Evolutionary conservation across 2,888 invertebrate species (phyloP), one percentile per base, ranked within the genome.

Genomic region (Augiades crinisus): DNA sequence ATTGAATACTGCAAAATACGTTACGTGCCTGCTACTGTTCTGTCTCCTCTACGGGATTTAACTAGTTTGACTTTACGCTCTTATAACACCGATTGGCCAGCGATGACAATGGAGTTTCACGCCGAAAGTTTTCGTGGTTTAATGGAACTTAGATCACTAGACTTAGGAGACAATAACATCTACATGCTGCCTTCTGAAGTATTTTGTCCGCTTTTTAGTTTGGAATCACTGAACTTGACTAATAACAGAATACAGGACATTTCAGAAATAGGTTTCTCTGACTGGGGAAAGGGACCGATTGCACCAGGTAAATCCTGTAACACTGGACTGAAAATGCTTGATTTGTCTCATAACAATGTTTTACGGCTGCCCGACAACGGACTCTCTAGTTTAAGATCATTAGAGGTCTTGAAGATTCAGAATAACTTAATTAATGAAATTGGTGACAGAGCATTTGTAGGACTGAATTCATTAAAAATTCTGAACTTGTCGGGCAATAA

Each of bases 401-500:
- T 97, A 58, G 92, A 92, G 67, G 91, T 92, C 60, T 90, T 97
- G 56, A 92, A 92, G 73, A 88, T 96, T 63, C 93, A 95, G 75
- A 92, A 94, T 75, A 96, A 96, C 78, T 92, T 92, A 63, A 92
- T 96, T 65, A 92, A 93, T 57, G 93, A 94, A 62, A 91, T 95
- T 60, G 94, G 93, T 34, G 95, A 95, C 73, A 90, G 94, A 63
- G 93, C 95, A 43, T 92, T 96, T 61, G 92, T 91, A 55, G 95
- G 95, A 58, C 83, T 96, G 62, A 91, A 86, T 62, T 91, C 92
- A 59, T 85, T 96, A 65, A 92, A 92, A 72, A 91, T 92, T 64
- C 84, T 97, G 40, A 95, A 96, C 84, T 86, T 96, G 73, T 95
- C 95, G 7, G 94, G 94, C 73, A 96, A 97, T 87, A 92, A 92